Percentiles rank a stretch among this genome's conserved stretches.
Evolutionary conservation across 2,797 vertebrate genomes (phyloP).

Genomic region (Adrianichthys oophorus): DNA sequence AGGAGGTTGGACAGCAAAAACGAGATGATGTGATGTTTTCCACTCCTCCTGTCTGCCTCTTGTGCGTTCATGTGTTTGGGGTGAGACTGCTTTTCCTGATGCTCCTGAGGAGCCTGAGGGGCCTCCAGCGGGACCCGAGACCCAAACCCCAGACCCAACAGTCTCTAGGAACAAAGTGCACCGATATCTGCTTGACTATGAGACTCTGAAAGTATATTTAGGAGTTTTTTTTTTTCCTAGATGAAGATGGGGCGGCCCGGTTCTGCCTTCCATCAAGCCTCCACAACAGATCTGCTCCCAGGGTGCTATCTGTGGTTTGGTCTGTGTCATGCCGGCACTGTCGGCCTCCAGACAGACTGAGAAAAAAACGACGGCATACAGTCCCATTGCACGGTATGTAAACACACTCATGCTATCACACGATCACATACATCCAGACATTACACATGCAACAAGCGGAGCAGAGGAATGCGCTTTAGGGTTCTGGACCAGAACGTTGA

Average conservation of each 20-base stretch:
- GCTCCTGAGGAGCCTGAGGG: conserved; percentile 66
- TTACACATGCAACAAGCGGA: neutral
- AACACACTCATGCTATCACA: neutral
- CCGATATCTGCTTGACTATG: neutral
- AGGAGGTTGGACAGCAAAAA: conserved; percentile 56
- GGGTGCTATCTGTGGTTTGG: conserved; percentile 39
- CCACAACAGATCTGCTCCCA: conserved; percentile 43
- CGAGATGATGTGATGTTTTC: conserved; percentile 68
- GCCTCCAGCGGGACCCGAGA: conserved; percentile 16
- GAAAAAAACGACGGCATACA: conserved; percentile 39
- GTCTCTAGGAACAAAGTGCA: no score
- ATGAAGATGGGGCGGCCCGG: conserved; percentile 55
- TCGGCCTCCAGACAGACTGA: conserved; percentile 51
- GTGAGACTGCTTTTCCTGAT: conserved; percentile 42
- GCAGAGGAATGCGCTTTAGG: conserved; percentile 9
- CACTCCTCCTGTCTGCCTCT: conserved; percentile 54
- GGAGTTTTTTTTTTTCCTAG: conserved; percentile 27
- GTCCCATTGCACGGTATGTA: conserved; percentile 10
- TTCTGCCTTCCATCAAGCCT: conserved; percentile 47
- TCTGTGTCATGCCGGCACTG: conserved; percentile 49
- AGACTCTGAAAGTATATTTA: conserved; percentile 15
- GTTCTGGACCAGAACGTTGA: neutral
- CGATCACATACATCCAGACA: neutral
- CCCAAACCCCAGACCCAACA: neutral
- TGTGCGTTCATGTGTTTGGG: conserved; percentile 10